Base-by-base conservation (phyloP, 2,888 invertebrate genomes). In the Mythimna loreyi region DNA sequence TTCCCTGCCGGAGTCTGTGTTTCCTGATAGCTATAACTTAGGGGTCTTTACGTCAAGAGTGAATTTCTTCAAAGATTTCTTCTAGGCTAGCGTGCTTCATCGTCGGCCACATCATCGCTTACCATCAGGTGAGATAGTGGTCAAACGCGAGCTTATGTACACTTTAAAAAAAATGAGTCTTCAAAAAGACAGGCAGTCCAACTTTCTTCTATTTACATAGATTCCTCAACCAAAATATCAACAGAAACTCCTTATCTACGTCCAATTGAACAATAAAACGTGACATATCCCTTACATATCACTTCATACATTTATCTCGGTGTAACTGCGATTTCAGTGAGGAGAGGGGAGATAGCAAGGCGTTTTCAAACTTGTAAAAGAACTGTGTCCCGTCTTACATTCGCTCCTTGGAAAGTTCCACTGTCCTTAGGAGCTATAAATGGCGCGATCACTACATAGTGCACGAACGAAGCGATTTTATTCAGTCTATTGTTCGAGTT, bases 291-390 rank as follows among this genome's bases (percentile, higher is more conserved):
- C 70, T 61, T 67, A 78, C 73, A 72, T 68, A 75, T 82, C 82
- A 80, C 75, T 70, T 61, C 63, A 73, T 68, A 75, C 77, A 79
- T 84, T 82, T 78, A 83, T 84, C 80, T 78, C 72, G 75, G 72
- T 75, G 64, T 76, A 74, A 83, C 82, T 81, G 67, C 77, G 75
- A 78, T 83, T 75, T 71, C 56, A 75, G 73, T 49, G 36, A 58
- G 47, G 67, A 40, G 63, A 70, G 71, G 59, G 68, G 80, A 81
- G 86, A 89, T 86, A 88, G 86, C 82, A 84, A 86, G 87, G 85
- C 90, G 86, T 91, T 93, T 93, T 90, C 91, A 92, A 94, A 94
- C 92, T 94, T 93, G 91, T 91, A 92, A 91, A 91, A 92, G 91
- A 92, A 92, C 89, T 90, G 92, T 92, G 90, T 90, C 88, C 80